Conservation (phyloP, 2,113 vertebrate genomes). For the Corydoras sp. region DNA sequence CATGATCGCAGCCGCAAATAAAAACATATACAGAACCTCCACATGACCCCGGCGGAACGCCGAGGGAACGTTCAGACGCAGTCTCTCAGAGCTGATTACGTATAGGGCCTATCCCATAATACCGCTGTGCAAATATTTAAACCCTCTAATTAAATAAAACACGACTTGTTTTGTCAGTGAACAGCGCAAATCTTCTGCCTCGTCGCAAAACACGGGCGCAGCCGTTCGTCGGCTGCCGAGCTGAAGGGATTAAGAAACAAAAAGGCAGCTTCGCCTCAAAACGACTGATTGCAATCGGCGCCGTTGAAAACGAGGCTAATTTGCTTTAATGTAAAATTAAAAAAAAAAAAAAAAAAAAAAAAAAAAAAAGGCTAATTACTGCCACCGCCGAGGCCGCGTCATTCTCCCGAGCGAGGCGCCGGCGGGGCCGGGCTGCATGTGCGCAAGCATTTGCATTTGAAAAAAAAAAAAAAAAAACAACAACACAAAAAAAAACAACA, state of each 20-base stretch:
- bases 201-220: conserved; percentile 13
- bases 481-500: neutral
- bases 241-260: conserved; percentile 8
- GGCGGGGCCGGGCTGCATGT: conserved; percentile 19
- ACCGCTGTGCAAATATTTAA: no score
- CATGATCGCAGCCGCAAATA: no score
- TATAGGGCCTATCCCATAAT: no score
- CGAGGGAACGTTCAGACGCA: no score
- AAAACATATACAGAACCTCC: no score
- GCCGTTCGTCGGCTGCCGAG: conserved; percentile 11
- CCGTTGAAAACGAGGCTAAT: conserved; percentile 61
- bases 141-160: no score
- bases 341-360: conserved; percentile 46
- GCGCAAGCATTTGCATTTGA: conserved; percentile 10
- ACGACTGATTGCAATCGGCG: conserved; percentile 21
- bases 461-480: neutral
- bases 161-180: conserved; percentile 6
- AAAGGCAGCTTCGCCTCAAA: conserved; percentile 40
- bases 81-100: no score
- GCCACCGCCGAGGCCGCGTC: conserved; percentile 55
- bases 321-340: conserved; percentile 50
- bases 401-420: conserved; percentile 39
- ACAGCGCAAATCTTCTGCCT: conserved; percentile 6
- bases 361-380: conserved; percentile 59
- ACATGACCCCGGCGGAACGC: no score